Percentiles rank a stretch among this genome's conserved stretches.
These are phyloP conservation scores for Danio albolineatus DNA, from an alignment of 2,797 vertebrate genomes.

Conservation along the genomic window DNA sequence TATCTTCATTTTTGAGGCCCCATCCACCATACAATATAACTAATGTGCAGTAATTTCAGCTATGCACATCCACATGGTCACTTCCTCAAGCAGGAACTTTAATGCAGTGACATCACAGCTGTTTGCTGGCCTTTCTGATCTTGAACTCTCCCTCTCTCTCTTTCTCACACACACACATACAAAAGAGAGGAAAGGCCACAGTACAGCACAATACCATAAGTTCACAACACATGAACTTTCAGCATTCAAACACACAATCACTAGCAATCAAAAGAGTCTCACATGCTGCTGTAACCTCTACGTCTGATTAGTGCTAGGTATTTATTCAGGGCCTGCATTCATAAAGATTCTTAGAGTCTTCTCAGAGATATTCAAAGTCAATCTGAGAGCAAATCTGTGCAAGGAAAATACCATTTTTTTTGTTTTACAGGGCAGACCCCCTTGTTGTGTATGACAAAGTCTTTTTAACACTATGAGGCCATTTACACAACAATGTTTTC, in stretches of 20 bases:
- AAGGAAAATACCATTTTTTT: no score
- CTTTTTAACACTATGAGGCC: no score
- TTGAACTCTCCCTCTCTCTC: no score
- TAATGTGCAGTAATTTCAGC: conserved; percentile 40
- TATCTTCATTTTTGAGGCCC: no score
- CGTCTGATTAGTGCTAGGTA: background rate
- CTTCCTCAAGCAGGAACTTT: conserved; percentile 52
- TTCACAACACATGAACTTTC: conserved; percentile 29
- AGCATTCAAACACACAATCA: conserved; percentile 35
- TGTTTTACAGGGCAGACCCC: no score
- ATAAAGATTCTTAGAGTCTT: no score
- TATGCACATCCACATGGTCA: conserved; percentile 37
- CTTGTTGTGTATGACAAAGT: no score
- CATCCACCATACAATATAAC: background rate
- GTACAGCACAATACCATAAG: conserved; percentile 24
- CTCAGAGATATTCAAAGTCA: no score
- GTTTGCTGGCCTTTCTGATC: conserved; percentile 4
- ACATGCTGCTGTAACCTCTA: conserved; percentile 16
- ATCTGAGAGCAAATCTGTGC: no score
- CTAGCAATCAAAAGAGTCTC: conserved; percentile 17
- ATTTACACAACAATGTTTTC: no score
- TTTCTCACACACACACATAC: background rate
- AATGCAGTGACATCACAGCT: conserved; percentile 42
- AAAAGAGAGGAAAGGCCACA: conserved; percentile 12
- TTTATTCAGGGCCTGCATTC: no score